Conservation (phyloP, 2,113 vertebrate genomes). For the Anseranas semipalmata region DNA sequence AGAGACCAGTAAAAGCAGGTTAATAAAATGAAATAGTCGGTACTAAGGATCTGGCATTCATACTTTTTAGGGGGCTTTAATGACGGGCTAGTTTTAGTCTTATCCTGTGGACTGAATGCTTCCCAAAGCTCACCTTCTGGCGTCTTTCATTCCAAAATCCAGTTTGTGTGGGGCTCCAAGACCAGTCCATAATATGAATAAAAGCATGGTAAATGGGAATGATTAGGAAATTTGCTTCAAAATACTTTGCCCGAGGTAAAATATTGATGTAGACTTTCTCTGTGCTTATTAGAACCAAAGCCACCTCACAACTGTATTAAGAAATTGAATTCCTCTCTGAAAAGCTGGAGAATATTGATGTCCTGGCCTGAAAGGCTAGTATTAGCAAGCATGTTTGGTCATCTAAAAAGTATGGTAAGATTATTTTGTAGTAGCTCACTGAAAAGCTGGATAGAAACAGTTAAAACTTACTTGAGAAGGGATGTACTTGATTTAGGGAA, state of each 20-base stretch:
- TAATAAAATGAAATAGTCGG: neutral
- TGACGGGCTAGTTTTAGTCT: neutral
- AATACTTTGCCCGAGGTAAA: neutral
- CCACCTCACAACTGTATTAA: neutral
- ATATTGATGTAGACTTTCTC: neutral
- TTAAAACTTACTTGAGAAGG: neutral
- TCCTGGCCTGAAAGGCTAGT: neutral
- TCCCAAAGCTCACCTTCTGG: neutral
- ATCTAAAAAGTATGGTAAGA: neutral
- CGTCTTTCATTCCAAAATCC: neutral
- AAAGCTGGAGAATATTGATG: neutral
- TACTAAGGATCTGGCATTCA: neutral
- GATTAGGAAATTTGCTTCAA: neutral
- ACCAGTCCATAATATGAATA: neutral
- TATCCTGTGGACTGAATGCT: neutral
- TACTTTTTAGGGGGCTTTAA: neutral
- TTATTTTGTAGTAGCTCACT: neutral
- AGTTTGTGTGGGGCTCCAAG: neutral
- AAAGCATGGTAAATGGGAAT: neutral
- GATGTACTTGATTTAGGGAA: neutral
- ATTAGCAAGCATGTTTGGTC: neutral
- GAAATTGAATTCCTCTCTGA: neutral
- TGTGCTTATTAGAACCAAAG: neutral
- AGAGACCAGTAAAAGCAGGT: neutral
- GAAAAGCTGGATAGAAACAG: slow-evolving; percentile 7